Evolutionary conservation across 2,797 vertebrate species (phyloP).

Genomic region (Amblyopsis hoosieri): DNA sequence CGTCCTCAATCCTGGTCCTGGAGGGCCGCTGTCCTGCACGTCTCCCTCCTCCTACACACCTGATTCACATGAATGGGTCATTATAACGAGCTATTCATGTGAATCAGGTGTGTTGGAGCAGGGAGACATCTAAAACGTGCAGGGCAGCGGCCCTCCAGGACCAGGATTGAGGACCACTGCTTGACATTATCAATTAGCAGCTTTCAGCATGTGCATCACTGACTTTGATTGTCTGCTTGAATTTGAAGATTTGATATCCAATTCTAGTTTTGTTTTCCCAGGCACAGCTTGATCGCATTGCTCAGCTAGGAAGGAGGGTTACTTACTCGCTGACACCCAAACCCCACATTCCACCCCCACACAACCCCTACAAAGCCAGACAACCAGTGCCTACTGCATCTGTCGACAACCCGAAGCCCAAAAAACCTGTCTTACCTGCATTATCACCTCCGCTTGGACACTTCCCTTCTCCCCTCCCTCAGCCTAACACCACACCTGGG

Average conservation of each 20-base stretch:
- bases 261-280: slow-evolving; percentile 27
- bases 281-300: slow-evolving; percentile 74
- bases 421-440: slow-evolving; percentile 33
- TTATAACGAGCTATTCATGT: too few species aligned
- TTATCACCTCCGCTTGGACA: slow-evolving; percentile 33
- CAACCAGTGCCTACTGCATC: slow-evolving; percentile 37
- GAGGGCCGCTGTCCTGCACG: too few species aligned
- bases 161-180: too few species aligned
- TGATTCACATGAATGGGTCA: too few species aligned
- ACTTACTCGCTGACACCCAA: slow-evolving; percentile 55
- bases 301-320: slow-evolving; percentile 66
- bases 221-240: background rate
- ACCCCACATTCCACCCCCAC: slow-evolving; percentile 43
- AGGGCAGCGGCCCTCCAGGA: too few species aligned
- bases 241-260: background rate
- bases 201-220: background rate
- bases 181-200: too few species aligned
- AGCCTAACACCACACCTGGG: slow-evolving; percentile 42
- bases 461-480: slow-evolving; percentile 31
- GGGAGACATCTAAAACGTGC: too few species aligned
- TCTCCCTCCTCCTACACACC: too few species aligned
- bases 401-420: slow-evolving; percentile 30
- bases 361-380: slow-evolving; percentile 40
- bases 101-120: too few species aligned
- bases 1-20: too few species aligned